Base-by-base conservation (phyloP, 2,113 vertebrate genomes). In the Salvelinus fontinalis region DNA sequence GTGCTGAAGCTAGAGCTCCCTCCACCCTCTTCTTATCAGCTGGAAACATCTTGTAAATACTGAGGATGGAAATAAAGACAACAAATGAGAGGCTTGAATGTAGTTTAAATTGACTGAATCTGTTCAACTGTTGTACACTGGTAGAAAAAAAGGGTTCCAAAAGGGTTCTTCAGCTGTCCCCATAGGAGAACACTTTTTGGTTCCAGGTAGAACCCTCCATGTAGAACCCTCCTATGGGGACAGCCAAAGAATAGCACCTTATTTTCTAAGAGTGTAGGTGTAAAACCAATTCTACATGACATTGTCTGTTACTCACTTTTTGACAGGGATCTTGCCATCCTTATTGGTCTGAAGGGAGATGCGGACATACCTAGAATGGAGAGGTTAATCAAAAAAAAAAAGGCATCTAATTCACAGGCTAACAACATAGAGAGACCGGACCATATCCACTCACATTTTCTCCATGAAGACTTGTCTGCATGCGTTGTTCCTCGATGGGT, bases 41-140 rank as follows among this genome's bases (percentile, higher is more conserved):
- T 80, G 97, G 95, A 84, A 99, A 99, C 93, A 97, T 95, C 92
- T 99, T 98, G 90, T 97, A 98, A 91, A 99, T 94, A 88, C 98
- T 99, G 88, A 75, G 29, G 76, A 64, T 73, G 48, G 83, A 80
- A 74, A 81, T 6, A 81, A 11, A 70, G 75, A n/a, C 26, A 79
- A 65, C 22, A 12, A 44, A 13, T 9, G 2, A 54, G 78, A 39
- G 39, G 39, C 39, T 44, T 44, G 39, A 70, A 74, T 39, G 0
- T 54, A 54, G 16, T 18, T 16, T 54, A 54, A 18, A 54, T 54
- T 54, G 2, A 54, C 51, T 54, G 51, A 54, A 54, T 14, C 51
- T 54, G 3, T 54, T 54, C 14, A 54, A 54, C 51, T 54, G 9
- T 44, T 9, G 9, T 44, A 44, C 39, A 44, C 39, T 44, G 9